A percentile compares a stretch with the other conserved stretches of the same genome.
Evolutionary conservation across 2,113 vertebrate genomes (phyloP).

Genomic region (Bagarius yarrelli): DNA sequence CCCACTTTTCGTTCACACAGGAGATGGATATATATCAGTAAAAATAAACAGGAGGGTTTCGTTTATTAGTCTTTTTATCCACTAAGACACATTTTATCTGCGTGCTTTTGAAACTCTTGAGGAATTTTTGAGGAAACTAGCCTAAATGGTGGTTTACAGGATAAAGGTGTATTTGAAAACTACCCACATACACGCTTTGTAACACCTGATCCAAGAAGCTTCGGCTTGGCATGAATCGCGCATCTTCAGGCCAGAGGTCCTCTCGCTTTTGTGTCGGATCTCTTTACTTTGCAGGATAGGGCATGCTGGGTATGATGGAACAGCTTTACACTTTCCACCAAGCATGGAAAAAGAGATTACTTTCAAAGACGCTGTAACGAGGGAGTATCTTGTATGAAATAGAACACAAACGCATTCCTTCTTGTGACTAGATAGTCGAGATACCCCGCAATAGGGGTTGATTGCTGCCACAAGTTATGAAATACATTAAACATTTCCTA

Average conservation of each 20-base stretch:
- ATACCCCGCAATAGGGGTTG: constrained; percentile 46
- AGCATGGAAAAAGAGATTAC: constrained; percentile 47
- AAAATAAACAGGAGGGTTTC: not conserved
- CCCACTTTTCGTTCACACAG: constrained; percentile 61
- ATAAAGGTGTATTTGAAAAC: constrained; percentile 60
- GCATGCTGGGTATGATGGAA: constrained; percentile 57
- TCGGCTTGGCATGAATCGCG: constrained; percentile 63
- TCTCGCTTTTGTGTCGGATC: constrained; percentile 51
- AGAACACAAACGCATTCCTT: constrained; percentile 41
- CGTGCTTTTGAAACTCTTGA: not conserved
- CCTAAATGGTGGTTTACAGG: constrained; percentile 64
- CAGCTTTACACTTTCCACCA: constrained; percentile 50
- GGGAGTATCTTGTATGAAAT: constrained; percentile 52
- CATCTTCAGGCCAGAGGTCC: constrained; percentile 42
- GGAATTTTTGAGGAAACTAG: constrained; percentile 52
- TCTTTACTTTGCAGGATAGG: constrained; percentile 52
- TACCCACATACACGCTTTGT: constrained; percentile 67
- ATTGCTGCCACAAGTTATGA: constrained; percentile 34
- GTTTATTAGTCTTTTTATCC: not conserved
- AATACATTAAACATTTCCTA: constrained; percentile 31
- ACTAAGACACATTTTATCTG: not conserved
- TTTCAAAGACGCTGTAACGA: constrained; percentile 11
- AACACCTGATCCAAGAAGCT: constrained; percentile 64
- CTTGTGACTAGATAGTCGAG: constrained; percentile 42
- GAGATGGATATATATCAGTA: not conserved